These are phyloP conservation scores for Netelia inedita DNA, from an alignment of 2,888 invertebrate species.

Conservation along the genomic window DNA sequence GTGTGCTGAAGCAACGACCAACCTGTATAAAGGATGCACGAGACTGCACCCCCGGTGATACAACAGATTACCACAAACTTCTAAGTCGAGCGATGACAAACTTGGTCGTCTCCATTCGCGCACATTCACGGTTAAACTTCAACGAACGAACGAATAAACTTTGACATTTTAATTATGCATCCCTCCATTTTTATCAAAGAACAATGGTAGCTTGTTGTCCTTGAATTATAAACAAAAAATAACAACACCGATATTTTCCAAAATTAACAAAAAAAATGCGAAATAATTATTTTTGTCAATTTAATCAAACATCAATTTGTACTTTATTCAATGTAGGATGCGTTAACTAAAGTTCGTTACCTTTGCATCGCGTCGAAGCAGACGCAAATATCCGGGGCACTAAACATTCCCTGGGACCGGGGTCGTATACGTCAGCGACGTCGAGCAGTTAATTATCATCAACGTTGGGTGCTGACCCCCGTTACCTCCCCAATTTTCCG, in stretches of 20 bases:
- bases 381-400: conserved; percentile 52
- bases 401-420: conserved; percentile 22
- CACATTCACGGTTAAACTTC: no score
- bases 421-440: conserved; percentile 55
- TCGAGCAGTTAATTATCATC: conserved; percentile 74
- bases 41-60: neutral
- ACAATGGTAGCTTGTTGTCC: neutral
- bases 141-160: no score
- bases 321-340: conserved; percentile 17
- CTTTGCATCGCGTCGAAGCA: conserved; percentile 42
- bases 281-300: neutral
- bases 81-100: no score
- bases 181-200: neutral
- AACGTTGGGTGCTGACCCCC: conserved; percentile 46
- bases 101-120: no score
- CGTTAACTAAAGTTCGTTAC: conserved; percentile 53
- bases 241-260: neutral
- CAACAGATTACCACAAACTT: neutral
- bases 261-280: neutral
- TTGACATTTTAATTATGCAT: no score
- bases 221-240: neutral
- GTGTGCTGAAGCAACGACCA: neutral
- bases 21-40: neutral
- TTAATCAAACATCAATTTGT: neutral
- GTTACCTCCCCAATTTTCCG: neutral